Evolutionary conservation across 2,888 invertebrate genomes (phyloP).

Genomic region (Celastrina argiolus): DNA sequence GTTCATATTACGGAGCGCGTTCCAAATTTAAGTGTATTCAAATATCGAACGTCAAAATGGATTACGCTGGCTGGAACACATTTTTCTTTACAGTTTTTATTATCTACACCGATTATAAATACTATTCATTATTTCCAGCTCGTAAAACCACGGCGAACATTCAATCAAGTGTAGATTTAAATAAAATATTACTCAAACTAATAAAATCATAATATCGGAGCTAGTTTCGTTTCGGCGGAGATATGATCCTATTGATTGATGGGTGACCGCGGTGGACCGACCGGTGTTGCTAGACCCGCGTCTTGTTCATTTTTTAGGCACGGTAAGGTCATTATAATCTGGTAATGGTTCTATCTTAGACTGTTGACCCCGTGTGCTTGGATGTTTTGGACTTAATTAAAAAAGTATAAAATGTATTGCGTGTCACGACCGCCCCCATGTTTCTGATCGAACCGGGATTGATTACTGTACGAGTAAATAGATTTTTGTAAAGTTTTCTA

Average conservation of each 20-base stretch:
- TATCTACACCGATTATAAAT: conserved; percentile 29
- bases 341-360: conserved; percentile 55
- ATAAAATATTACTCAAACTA: conserved; percentile 74
- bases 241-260: conserved; percentile 78
- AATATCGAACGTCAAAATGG: conserved; percentile 71
- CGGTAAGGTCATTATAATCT: conserved; percentile 45
- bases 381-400: conserved; percentile 72
- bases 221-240: conserved; percentile 63
- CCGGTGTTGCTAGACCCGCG: conserved; percentile 34
- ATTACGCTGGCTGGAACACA: conserved; percentile 63
- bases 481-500: no score
- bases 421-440: conserved; percentile 45
- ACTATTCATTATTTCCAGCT: conserved; percentile 35
- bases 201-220: conserved; percentile 70
- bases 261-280: conserved; percentile 65
- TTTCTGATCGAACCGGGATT: conserved; percentile 38
- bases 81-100: conserved; percentile 45
- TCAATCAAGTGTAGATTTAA: conserved; percentile 72
- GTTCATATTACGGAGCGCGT: conserved; percentile 69
- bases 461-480: conserved; percentile 22
- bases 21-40: conserved; percentile 75
- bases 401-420: conserved; percentile 59
- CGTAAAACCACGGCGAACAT: conserved; percentile 49
- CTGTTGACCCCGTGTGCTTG: conserved; percentile 65
- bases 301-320: conserved; percentile 24